Conservation (phyloP, 1,140 invertebrate species). For the Proctacanthus coquilletti region DNA sequence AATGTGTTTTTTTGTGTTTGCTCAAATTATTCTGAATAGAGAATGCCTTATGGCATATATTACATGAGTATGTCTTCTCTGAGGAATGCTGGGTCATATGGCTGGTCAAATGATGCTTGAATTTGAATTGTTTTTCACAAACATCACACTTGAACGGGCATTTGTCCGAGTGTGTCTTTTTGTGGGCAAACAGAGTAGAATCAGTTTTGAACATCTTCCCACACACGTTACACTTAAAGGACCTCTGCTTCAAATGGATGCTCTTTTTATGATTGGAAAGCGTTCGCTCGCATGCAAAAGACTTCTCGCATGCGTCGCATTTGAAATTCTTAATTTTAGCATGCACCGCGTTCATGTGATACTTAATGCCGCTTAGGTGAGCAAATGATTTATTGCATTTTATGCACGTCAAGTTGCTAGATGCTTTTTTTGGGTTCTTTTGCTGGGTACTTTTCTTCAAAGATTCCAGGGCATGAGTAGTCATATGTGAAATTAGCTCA, state of each 20-base stretch:
- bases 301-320: background rate
- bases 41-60: background rate
- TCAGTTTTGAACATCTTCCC: background rate
- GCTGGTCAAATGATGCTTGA: background rate
- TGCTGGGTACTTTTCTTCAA: background rate
- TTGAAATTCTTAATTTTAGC: background rate
- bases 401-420: background rate
- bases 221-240: background rate
- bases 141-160: background rate
- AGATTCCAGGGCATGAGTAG: background rate
- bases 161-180: background rate
- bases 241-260: background rate
- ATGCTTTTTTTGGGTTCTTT: background rate
- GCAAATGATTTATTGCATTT: background rate
- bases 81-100: background rate
- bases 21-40: background rate
- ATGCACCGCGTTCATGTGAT: background rate
- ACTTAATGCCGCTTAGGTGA: background rate
- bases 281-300: background rate
- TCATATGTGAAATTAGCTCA: background rate
- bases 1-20: background rate
- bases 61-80: background rate
- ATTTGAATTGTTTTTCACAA: slow-evolving; percentile 1
- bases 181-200: background rate
- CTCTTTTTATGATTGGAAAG: background rate